Evolutionary conservation across 92 coral and sea anemone species (phyloP), one percentile per base, ranked within the genome.

Genomic region (Hydrozoanthus gracilis): DNA sequence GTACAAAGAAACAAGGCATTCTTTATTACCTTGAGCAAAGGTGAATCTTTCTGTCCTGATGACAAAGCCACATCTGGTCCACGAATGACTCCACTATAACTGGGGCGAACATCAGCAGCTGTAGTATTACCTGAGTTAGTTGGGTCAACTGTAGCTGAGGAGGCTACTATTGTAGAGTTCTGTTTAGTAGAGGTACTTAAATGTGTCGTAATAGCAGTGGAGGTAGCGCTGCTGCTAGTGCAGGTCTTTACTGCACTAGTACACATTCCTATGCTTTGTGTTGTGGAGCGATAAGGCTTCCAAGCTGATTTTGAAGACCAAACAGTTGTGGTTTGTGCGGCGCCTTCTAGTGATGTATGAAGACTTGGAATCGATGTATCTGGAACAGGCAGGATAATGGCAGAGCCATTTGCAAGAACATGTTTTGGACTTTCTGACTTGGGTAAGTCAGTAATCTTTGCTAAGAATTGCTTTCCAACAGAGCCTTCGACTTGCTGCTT

Each of bases 201-300:
- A 11, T 50, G 73, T 6, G 76, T 77, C 20, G 85, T 60, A 58
- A 68, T 77, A 8, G 75, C 85, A 17, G 85, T 71, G 66, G 86
- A 61, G 64, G 82, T 84, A 27, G 82, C 61, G 44, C 88, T 83
- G 58, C 98, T 92, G 64, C 91, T 88, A 3, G 82, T 66, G 16
- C 94, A 88, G 6, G 98, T 94, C 12, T 89, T 86, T 67, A 91
- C 94, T 1, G 98, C 98, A 76, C 98, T 92, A 20, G 98, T 94
- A 48, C 94, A 92, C 51, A 87, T 89, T 14, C 95, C 98, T 56
- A 92, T 73, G 58, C 95, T 94, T 49, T 94, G 98, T 1, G 98
- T 93, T 27, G 89, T 46, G n/a, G 91, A 92, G 4, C 94, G 89
- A 88, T 91, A 90, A 0, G 94, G 98, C 73, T 94, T 94, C 98